Evolutionary conservation across 2,113 vertebrate species (phyloP), one percentile per base, ranked within the genome.

Genomic region (Saccopteryx bilineata): DNA sequence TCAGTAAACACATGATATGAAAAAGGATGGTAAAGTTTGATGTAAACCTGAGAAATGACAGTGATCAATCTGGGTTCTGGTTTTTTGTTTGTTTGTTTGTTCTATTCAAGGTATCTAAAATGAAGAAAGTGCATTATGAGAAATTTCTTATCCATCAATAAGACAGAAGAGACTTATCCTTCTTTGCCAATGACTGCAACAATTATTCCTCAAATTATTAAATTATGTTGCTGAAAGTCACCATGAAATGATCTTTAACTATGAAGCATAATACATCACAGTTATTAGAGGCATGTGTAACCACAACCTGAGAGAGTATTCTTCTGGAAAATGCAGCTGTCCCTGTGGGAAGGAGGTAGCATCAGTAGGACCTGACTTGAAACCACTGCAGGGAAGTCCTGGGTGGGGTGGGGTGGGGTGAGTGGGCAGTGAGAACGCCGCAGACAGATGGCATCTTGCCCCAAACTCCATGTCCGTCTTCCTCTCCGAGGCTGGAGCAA

Each of bases 151-250:
- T 13, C 24, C 61, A 94, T 78, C 28, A 33, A n/a, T 91, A 78
- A 71, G 19, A 12, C 60, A 87, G 39, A 72, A 79, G 18, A 9
- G 12, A 1, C 46, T 88, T 83, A 33, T 86, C 8, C 13, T 74
- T 75, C 28, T 60, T 75, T 96, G 58, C 33, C 33, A 89, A 4
- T 7, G 66, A 87, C 54, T 46, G 18, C 4, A 79, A 78, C 26
- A 48, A 26, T 86, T 24, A 74, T 74, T 93, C 60, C 15, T 18
- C 46, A 86, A n/a, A 33, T 86, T 21, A 7, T 75, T 74, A 54
- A 69, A 7, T 71, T 83, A 33, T 74, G 82, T 69, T 93, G 14
- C 72, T 88, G 71, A 83, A 83, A 88, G 76, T 91, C 69, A 83
- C 17, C 60, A 17, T 8, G 74, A 85, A 93, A 74, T 60, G 6